Evolutionary conservation across 2,797 vertebrate genomes (phyloP).

Genomic region (Garrulus glandarius): DNA sequence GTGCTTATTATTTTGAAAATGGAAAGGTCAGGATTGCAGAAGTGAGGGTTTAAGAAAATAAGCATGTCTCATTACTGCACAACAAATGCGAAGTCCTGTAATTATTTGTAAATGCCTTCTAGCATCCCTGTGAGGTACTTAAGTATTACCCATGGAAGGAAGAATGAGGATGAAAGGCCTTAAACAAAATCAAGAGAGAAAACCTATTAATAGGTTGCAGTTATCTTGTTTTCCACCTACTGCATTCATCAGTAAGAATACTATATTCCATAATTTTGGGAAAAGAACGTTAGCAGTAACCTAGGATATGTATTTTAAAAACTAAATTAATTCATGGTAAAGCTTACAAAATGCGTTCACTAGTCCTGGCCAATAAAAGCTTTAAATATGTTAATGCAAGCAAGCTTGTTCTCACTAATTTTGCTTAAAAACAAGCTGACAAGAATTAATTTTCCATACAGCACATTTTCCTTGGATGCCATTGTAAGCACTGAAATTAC

Average conservation of each 20-base stretch:
- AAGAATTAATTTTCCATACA: not conserved
- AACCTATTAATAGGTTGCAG: not conserved
- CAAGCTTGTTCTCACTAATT: not conserved
- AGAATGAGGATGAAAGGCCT: not conserved
- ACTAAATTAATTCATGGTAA: not conserved
- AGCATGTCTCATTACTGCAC: conserved; percentile 6
- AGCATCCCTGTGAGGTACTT: conserved; percentile 16
- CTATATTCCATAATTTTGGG: not conserved
- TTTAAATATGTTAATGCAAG: not conserved
- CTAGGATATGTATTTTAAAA: not conserved
- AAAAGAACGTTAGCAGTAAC: not conserved
- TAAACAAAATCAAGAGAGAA: not conserved
- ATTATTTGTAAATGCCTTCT: conserved; percentile 46
- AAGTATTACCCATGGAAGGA: not conserved
- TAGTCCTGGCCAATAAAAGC: not conserved
- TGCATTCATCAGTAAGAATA: not conserved
- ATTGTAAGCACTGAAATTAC: not conserved
- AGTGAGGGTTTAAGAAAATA: conserved; percentile 25
- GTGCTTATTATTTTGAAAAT: conserved; percentile 44
- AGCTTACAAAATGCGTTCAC: not conserved
- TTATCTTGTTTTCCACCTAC: not conserved
- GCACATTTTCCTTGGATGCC: not conserved
- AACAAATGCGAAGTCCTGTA: conserved; percentile 34
- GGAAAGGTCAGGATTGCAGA: conserved; percentile 22
- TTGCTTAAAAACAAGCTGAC: not conserved